Evolutionary conservation across 2,797 vertebrate species (phyloP).

Genomic region (Pseudopleuronectes americanus): DNA sequence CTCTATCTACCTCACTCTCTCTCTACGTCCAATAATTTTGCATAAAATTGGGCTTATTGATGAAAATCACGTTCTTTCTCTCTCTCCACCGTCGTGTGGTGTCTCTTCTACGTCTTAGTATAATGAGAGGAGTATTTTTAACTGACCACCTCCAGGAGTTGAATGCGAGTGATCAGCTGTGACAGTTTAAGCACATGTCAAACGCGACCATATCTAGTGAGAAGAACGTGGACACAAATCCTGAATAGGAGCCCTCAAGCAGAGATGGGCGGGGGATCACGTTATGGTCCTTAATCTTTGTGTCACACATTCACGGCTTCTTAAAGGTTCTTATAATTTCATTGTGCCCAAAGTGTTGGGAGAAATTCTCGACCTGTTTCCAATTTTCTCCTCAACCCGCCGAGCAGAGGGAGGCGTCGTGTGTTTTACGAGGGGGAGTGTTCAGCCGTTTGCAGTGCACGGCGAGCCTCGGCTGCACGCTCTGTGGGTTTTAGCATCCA

Average conservation of each 20-base stretch:
- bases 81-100: neutral
- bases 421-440: neutral
- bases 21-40: no score
- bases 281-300: constrained; percentile 53
- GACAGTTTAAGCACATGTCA: constrained; percentile 48
- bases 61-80: neutral
- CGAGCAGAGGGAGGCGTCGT: neutral
- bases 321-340: constrained; percentile 26
- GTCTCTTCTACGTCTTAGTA: no score
- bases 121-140: neutral
- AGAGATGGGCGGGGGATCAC: constrained; percentile 8
- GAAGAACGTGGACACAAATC: constrained; percentile 1
- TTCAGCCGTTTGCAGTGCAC: constrained; percentile 14
- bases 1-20: no score
- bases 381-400: neutral
- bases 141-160: constrained; percentile 32
- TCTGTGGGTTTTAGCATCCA: constrained; percentile 42
- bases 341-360: constrained; percentile 6
- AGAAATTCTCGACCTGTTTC: constrained; percentile 13
- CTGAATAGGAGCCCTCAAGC: no score
- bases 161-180: constrained; percentile 34
- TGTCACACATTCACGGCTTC: constrained; percentile 24
- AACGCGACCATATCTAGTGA: constrained; percentile 39
- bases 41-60: no score
- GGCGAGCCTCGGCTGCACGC: constrained; percentile 10